Evolutionary conservation across 1,140 invertebrate species (phyloP).

Genomic region (Drosophila elegans): DNA sequence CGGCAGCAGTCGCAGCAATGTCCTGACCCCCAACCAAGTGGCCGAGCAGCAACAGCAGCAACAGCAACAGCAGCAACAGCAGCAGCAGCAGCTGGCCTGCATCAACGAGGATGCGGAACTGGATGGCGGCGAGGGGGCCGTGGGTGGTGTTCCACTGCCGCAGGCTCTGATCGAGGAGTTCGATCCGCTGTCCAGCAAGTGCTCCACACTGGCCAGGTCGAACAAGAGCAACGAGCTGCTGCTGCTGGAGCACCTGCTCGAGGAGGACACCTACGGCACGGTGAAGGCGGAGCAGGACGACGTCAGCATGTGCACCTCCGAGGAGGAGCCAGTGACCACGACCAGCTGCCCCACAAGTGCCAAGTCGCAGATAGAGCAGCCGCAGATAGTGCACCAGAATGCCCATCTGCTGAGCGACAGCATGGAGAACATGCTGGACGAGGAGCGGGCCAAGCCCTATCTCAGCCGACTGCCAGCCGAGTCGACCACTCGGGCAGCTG

Average conservation of each 20-base stretch:
- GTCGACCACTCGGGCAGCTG: background rate
- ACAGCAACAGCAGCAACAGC: conserved; percentile 25
- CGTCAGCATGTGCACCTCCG: conserved; percentile 78
- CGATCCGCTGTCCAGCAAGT: conserved; percentile 71
- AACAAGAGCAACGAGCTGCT: conserved; percentile 82
- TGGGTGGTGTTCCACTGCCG: conserved; percentile 51
- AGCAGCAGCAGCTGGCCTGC: conserved; percentile 45
- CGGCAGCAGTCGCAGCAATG: conserved; percentile 36
- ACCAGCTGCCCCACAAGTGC: background rate
- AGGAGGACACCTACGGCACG: conserved; percentile 81
- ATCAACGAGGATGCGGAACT: conserved; percentile 62
- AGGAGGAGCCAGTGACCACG: conserved; percentile 54
- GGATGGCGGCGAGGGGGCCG: conserved; percentile 64
- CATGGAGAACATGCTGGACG: conserved; percentile 70
- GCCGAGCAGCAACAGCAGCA: conserved; percentile 18
- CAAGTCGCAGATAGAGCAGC: conserved; percentile 2
- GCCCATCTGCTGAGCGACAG: conserved; percentile 71
- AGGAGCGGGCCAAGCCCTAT: conserved; percentile 52
- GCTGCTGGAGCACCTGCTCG: conserved; percentile 77
- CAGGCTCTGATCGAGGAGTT: conserved; percentile 78
- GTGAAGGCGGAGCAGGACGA: conserved; percentile 71
- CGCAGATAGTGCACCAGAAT: conserved; percentile 81
- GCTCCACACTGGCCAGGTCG: conserved; percentile 58
- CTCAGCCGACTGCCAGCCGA: conserved; percentile 44
- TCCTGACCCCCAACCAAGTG: conserved; percentile 48